Base-by-base conservation (phyloP, 1,140 invertebrate species). In the Thaumatotibia leucotreta region DNA sequence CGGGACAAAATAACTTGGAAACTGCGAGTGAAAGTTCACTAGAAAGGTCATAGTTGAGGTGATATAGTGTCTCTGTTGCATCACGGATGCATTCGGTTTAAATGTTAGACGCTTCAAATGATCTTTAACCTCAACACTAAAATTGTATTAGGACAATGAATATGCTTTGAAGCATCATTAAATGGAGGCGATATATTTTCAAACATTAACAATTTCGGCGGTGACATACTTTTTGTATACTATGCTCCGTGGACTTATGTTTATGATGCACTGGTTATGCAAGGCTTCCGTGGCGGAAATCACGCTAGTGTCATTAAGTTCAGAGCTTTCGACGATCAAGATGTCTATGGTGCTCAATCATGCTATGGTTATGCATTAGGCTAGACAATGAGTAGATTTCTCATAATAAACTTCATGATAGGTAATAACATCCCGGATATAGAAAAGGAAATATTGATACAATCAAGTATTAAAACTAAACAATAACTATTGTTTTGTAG, bases 261-360 rank as follows among this genome's bases (percentile, higher is more conserved):
- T n/a, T n/a, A n/a, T 27, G 52, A 58, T 58, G 52, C 52, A 58
- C 52, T n/a, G 52, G 23, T 58, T 58, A 58, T 58, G 52, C 61
- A 33, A 58, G 52, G 54, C 68, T 73, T 74, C 61, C 67, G 58
- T 50, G 66, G 49, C 74, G 74, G 71, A 71, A 73, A 63, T 67
- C 74, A 76, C 71, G 74, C 66, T 45, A 65, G 23, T 22, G 33
- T 65, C 65, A 73, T 75, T 73, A 73, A 24, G 17, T 61, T 31
- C 50, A 33, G 49, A 72, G 69, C 67, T 73, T 71, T 71, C 67
- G 65, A 65, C 67, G 23, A 58, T 58, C 52, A 24, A 45, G 17
- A 8, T 2, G 52, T 58, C 52, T 58, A 58, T 58, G 52, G 23
- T 9, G 24, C 52, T 58, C 52, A 14, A 58, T 58, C 52, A 58